phyloP scores from a whole-genome alignment of 2,797 vertebrate genomes.

The Catostomus latipinnis region DNA sequence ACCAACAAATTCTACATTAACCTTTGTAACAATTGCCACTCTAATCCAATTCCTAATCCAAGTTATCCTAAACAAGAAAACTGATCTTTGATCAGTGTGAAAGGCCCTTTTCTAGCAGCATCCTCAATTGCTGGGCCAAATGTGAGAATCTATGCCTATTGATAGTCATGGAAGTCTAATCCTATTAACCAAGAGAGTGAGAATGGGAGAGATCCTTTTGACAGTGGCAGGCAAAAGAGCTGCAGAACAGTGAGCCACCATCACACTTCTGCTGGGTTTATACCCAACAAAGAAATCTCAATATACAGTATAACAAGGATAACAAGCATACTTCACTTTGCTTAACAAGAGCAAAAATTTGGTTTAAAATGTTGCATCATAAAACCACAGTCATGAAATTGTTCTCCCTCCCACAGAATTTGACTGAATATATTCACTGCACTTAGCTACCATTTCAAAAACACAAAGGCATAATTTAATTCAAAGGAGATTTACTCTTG shows the following conservation, averaged over 20 bases:
- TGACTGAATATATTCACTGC: constrained; percentile 28
- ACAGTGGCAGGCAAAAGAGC: constrained; percentile 68
- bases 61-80: constrained; percentile 21
- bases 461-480: constrained; percentile 41
- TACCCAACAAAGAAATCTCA: constrained; percentile 73
- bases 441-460: constrained; percentile 42
- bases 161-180: constrained; percentile 81
- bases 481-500: constrained; percentile 42
- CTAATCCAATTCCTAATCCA: constrained; percentile 1
- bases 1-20: no score
- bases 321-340: constrained; percentile 71
- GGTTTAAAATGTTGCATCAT: constrained; percentile 44
- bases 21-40: neutral
- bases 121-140: constrained; percentile 77
- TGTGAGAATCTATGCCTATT: constrained; percentile 73
- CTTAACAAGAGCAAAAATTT: constrained; percentile 25
- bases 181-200: constrained; percentile 77
- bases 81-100: constrained; percentile 43
- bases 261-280: constrained; percentile 83
- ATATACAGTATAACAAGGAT: constrained; percentile 54
- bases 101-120: constrained; percentile 64
- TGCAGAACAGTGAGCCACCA: constrained; percentile 76
- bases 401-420: constrained; percentile 31
- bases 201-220: constrained; percentile 69
- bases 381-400: constrained; percentile 44